Base-by-base conservation (phyloP, 2,797 vertebrate species). In the Periophthalmus magnuspinnatus region DNA sequence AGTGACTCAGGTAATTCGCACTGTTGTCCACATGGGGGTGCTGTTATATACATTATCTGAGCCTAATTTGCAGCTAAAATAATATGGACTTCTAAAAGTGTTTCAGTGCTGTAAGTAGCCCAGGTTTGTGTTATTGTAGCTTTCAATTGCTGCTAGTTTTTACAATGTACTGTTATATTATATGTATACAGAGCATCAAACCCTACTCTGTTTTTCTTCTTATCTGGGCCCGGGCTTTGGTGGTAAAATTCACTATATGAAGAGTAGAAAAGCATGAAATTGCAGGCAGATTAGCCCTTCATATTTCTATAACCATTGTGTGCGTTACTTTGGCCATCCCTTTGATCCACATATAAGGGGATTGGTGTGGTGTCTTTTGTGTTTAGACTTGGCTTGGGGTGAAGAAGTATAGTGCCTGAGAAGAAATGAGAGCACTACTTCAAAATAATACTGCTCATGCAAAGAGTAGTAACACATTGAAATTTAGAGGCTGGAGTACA, bases 1-100 rank as follows among this genome's bases (percentile, higher is more conserved):
- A 97, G 96, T 7, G 97, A 97, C 83, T 97, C 97, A 84, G 97
- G 97, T 99, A 61, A 21, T 38, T 3, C 10, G 63, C 61, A 16
- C 74, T 22, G 14, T 11, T 58, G 24, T 63, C 36, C 70, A 52
- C 22, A 17, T 50, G 28, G 24, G n/a, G 65, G 17, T 22, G 63
- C 36, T 67, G 36, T 58, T 36, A 56, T 71, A 38, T 47, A 17
- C n/a, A 45, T 62, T 13, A 13, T 63, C 54, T 67, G 41, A 65
- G 48, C 1, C 14, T 7, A 21, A 34, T 58, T 22, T 33, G 47
- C 60, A 62, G 16, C 24, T 16, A 50, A 58, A 58, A 57, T 6
- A 73, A 72, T 28, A 72, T 24, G 45, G 61, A 3, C 24, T 48
- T 16, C 13, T 2, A 2, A 54, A 3, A 14, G 13, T 17, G 32